Evolutionary conservation across 2,888 invertebrate genomes (phyloP), one percentile per base, ranked within the genome.

Genomic region (Agrotis ipsilon): DNA sequence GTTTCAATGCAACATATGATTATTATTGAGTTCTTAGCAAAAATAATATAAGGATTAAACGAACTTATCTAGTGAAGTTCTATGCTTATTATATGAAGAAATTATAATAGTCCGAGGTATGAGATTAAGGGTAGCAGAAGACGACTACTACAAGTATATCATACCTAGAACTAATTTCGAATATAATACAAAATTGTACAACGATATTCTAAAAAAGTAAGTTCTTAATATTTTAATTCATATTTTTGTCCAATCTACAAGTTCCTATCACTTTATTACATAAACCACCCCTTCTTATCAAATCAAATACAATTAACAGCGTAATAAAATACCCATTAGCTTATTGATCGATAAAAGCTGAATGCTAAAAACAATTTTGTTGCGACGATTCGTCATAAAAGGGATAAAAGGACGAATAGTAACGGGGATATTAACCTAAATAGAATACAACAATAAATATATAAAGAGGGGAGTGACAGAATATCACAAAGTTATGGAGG

Each of bases 341-440:
- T 21, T 75, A 81, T 75, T 69, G 67, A 64, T 68, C 72, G 64
- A 78, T 72, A 60, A 78, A 69, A 66, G 62, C 57, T 52, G 46
- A 81, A 66, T 52, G 65, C 65, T 61, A 69, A 59, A 76, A 82
- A 78, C 72, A 64, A 78, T 68, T 67, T 64, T 62, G 64, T 73
- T 68, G 46, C 60, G 48, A 73, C 64, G 62, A 73, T 82, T 72
- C 64, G 57, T 76, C 74, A 75, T 75, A 71, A 75, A 65, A 75
- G 69, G 78, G 58, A 84, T 75, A 49, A 79, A 68, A 68, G 60
- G 57, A 59, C 64, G 84, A 74, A 84, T 78, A 76, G 68, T 82
- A 78, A 82, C 64, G 57, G 57, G 76, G 24, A 27, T 57, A 80
- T 86, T 84, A 80, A 84, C 86, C 83, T 83, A 85, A 70, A 85